Percentiles rank a stretch among this genome's conserved stretches.
Evolutionary conservation across 2,888 invertebrate species (phyloP).

Genomic region (Drosophila kanekoi): DNA sequence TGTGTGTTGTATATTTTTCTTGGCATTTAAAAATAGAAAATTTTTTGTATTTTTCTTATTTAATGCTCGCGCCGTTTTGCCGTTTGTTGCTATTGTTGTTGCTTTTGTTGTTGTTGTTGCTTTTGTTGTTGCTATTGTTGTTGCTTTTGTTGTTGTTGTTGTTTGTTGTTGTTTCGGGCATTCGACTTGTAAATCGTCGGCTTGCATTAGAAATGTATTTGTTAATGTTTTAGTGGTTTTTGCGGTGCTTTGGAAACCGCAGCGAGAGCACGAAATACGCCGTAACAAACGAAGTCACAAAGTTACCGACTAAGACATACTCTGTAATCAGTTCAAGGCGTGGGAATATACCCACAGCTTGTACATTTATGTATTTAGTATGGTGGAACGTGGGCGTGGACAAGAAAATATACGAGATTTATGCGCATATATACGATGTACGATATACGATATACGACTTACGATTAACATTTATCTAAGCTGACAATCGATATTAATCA

Average conservation of each 20-base stretch:
- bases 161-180: constrained; percentile 57
- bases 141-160: constrained; percentile 33
- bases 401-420: no score
- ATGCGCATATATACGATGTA: no score
- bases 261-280: constrained; percentile 60
- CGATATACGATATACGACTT: no score
- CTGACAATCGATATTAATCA: no score
- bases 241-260: constrained; percentile 70
- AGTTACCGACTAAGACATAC: background rate
- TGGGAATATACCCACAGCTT: no score
- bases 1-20: constrained; percentile 77
- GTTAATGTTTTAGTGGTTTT: constrained; percentile 74
- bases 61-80: constrained; percentile 65
- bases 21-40: constrained; percentile 73
- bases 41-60: constrained; percentile 74
- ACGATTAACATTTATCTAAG: no score
- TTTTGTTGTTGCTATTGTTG: constrained; percentile 32
- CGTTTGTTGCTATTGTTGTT: constrained; percentile 47
- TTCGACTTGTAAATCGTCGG: constrained; percentile 78
- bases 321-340: background rate
- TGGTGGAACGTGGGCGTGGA: no score
- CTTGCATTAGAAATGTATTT: constrained; percentile 82
- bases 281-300: constrained; percentile 6
- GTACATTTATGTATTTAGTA: no score
- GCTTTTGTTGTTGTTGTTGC: constrained; percentile 33